Percentiles rank a stretch among this genome's conserved stretches.
These are phyloP conservation scores for Dioctria linearis DNA, from an alignment of 2,888 invertebrate genomes.

Conservation along the genomic window DNA sequence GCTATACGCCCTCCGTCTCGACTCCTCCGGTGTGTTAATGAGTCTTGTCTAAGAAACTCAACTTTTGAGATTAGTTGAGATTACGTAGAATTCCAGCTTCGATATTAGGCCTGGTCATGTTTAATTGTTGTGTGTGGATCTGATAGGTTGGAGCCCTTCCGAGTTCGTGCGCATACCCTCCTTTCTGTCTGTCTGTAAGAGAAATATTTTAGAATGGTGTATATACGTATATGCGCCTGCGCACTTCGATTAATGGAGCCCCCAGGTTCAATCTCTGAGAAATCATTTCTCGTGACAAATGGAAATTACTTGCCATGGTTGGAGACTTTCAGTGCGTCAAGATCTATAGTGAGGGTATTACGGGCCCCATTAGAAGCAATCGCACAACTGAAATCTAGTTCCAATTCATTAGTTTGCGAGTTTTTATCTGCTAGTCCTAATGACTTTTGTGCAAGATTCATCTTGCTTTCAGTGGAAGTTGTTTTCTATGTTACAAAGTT, in stretches of 20 bases:
- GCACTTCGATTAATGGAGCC: slow-evolving; percentile 55
- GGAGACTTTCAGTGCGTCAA: slow-evolving; percentile 31
- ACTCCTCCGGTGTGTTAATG: slow-evolving; percentile 56
- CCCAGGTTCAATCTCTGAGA: slow-evolving; percentile 54
- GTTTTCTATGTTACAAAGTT: background rate
- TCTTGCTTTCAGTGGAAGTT: background rate
- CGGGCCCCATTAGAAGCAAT: slow-evolving; percentile 42
- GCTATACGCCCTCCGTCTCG: background rate
- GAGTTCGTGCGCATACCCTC: slow-evolving; percentile 49
- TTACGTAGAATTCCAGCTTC: slow-evolving; percentile 57
- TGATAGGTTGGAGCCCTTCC: slow-evolving; percentile 49
- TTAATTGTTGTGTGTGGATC: slow-evolving; percentile 60
- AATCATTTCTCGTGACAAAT: slow-evolving; percentile 60
- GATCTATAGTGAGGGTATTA: slow-evolving; percentile 1
- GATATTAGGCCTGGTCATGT: slow-evolving; percentile 59
- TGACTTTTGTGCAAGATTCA: background rate
- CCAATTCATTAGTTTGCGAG: slow-evolving; percentile 40
- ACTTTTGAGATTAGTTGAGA: slow-evolving; percentile 55
- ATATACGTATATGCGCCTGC: slow-evolving; percentile 24
- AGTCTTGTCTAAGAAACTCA: slow-evolving; percentile 56
- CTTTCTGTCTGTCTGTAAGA: slow-evolving; percentile 4
- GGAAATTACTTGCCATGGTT: slow-evolving; percentile 57
- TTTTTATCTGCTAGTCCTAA: slow-evolving; percentile 39
- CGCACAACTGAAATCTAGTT: slow-evolving; percentile 9
- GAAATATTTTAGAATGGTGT: background rate